phyloP scores from a whole-genome alignment of 2,113 vertebrate genomes.

The Pseudopipra pipra region DNA sequence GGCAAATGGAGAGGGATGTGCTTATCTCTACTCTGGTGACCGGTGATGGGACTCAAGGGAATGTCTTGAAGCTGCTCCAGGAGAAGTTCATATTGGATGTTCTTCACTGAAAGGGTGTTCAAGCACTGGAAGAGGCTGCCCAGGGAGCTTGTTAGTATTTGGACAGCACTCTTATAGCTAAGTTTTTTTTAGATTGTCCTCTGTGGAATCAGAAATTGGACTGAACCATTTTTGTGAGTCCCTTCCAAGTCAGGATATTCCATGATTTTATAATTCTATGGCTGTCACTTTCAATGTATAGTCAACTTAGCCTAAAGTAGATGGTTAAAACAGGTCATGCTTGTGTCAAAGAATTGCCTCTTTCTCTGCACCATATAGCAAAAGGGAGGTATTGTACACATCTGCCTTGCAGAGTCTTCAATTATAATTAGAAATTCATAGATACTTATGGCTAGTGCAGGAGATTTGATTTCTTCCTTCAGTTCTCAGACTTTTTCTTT shows the following conservation, averaged over 20 bases:
- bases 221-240: fast-evolving
- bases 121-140: background rate
- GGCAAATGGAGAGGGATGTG: background rate
- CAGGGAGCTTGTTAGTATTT: background rate
- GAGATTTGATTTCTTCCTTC: background rate
- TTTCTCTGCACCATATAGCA: background rate
- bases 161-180: background rate
- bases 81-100: background rate
- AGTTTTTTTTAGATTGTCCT: background rate
- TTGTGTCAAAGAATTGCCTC: background rate
- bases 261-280: background rate
- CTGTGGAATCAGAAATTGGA: background rate
- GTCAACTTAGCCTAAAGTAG: background rate
- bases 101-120: background rate
- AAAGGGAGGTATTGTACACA: background rate
- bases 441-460: background rate
- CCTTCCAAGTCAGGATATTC: background rate
- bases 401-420: background rate
- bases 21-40: background rate
- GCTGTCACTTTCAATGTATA: background rate
- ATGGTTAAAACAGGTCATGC: background rate
- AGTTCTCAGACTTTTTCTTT: background rate
- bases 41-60: background rate
- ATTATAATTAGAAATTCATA: background rate
- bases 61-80: background rate